phyloP scores from a whole-genome alignment of 2,113 vertebrate species.

The Coryphaenoides rupestris region DNA sequence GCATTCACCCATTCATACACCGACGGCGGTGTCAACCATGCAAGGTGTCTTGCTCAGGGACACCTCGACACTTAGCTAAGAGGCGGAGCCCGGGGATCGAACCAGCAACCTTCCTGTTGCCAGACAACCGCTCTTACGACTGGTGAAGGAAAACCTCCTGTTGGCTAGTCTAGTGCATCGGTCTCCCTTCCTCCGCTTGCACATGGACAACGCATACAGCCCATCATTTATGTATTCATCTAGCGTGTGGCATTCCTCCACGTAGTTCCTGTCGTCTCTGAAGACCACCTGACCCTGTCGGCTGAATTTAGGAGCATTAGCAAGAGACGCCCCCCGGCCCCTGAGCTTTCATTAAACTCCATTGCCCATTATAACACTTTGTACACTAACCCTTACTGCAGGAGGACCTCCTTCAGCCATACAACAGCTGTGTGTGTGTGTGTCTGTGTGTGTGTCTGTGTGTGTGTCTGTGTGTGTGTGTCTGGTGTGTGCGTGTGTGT shows the following conservation, averaged over 20 bases:
- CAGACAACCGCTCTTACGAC: no score
- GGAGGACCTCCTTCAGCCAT: constrained; percentile 36
- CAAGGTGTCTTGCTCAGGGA: no score
- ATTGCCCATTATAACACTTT: constrained; percentile 49
- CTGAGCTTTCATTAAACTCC: constrained; percentile 47
- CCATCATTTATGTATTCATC: background rate
- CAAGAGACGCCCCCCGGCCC: constrained; percentile 29
- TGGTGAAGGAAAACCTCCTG: no score
- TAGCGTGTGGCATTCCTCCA: background rate
- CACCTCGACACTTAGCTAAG: no score
- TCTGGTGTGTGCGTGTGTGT: no score
- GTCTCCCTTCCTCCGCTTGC: no score
- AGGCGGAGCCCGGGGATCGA: no score
- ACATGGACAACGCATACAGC: no score
- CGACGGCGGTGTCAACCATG: no score
- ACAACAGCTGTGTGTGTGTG: constrained; percentile 20
- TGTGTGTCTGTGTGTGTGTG: constrained; percentile 2
- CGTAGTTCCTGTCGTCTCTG: constrained; percentile 29
- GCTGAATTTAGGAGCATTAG: constrained; percentile 53
- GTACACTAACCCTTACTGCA: constrained; percentile 39
- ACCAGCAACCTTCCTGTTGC: no score
- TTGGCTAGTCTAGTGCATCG: no score
- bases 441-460: constrained; percentile 12
- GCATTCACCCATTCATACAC: no score
- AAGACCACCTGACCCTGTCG: constrained; percentile 28